Evolutionary conservation across 1,140 invertebrate species (phyloP), one percentile per base, ranked within the genome.

Genomic region (Akabosia matsudoensis): DNA sequence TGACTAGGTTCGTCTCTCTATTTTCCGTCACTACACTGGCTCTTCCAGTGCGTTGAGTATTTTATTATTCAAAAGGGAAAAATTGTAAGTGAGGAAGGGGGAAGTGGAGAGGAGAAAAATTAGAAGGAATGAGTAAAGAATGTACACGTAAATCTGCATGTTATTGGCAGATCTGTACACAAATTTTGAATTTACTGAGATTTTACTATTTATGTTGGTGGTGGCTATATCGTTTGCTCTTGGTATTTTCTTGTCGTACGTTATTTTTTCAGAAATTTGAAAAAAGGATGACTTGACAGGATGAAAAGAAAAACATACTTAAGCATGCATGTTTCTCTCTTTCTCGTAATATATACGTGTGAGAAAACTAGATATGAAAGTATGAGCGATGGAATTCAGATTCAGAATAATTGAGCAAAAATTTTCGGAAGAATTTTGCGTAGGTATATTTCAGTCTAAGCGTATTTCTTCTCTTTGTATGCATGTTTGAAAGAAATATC

Each of bases 201-300:
- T 61, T 14, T 61, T 16, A n/a, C 4, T 61, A 61, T 61, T n/a
- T 13, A 51, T 10, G 10, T 51, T 51, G 10, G 45, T 51, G 10
- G 37, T 18, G 7, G 37, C 37, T 18, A 45, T 45, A 45, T 45
- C 37, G 18, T 45, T 18, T 10, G 7, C 7, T 18, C 7, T 18
- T 18, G 18, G 7, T 45, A 18, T 45, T 45, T 18, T 45, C 54
- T 13, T 56, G 54, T 56, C 10, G 26, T 30, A 30, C 31, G 28
- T 28, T 24, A n/a, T 61, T 7, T 61, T 61, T 61, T 61, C 7
- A 24, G 4, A 13, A 30, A 30, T 67, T 28, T 30, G 31, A 67
- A 67, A 67, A 67, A 67, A 30, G n/a, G 61, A 67, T 67, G 61
- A 67, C 26, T 67, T 67, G 61, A 67, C 61, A 67, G 28, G 61